Base-by-base conservation (phyloP, 2,888 invertebrate species). In the Lepidochitona cinerea region DNA sequence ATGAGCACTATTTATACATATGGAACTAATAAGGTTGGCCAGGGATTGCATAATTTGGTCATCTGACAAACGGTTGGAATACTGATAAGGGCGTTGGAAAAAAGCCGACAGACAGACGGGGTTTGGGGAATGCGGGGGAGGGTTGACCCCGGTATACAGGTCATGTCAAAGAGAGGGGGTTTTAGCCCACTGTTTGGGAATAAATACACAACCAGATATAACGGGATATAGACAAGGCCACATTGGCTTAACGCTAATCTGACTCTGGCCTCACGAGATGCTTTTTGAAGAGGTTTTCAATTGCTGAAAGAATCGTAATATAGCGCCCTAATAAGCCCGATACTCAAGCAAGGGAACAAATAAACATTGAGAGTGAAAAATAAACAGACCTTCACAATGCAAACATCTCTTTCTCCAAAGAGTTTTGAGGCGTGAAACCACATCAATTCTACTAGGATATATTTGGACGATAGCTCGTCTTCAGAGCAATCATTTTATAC, bases 191-290 rank as follows among this genome's bases (percentile, higher is more conserved):
- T 59, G 59, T 59, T 59, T 59, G 32, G 59, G 32, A 59, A 59
- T 59, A 59, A 59, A 59, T 59, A 59, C 59, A 26, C 59, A 9
- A 32, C 7, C 26, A 59, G 59, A 59, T 59, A 59, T 59, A 59
- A 32, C 59, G 59, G 59, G 59, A 59, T 59, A 14, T 23, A 26
- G 59, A 59, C 59, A 59, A 59, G 59, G 59, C 59, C 59, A 59
- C 59, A 32, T 32, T 59, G 59, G 59, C 59, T 59, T 59, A 59
- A 14, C 1, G 59, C 4, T 59, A 59, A 59, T 59, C 59, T 59
- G 59, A 59, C 59, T 29, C 23, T 29, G 59, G 23, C n/a, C 7
- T 23, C 4, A 29, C 14, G 26, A 29, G 59, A 59, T 14, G 29
- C 9, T 29, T 59, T 59, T 59, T 59, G 23, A 29, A 32, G 29